phyloP scores from a whole-genome alignment of 2,888 invertebrate genomes.

The Lymantria dispar region DNA sequence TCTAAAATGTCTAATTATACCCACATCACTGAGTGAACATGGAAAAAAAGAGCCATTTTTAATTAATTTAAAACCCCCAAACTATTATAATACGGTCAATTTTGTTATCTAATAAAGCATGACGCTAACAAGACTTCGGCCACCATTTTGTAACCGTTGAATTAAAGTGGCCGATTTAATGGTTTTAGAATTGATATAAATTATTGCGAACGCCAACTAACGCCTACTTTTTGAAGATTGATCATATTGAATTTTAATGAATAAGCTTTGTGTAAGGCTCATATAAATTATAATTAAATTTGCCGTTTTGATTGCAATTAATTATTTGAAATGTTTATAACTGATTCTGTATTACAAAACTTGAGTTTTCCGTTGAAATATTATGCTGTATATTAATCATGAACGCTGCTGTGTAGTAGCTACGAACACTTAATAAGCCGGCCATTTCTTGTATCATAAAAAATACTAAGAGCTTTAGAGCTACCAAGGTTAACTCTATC shows the following conservation, averaged over 20 bases:
- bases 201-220: conserved; percentile 44
- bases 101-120: conserved; percentile 78
- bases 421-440: too few species aligned
- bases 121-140: conserved; percentile 65
- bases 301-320: conserved; percentile 25
- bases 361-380: too few species aligned
- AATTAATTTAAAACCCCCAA: conserved; percentile 77
- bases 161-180: conserved; percentile 44
- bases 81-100: conserved; percentile 79
- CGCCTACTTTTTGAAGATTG: conserved; percentile 40
- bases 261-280: conserved; percentile 16
- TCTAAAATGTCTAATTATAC: conserved; percentile 80
- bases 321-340: conserved; percentile 19
- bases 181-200: conserved; percentile 60
- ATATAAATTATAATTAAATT: conserved; percentile 26
- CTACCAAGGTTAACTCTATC: too few species aligned
- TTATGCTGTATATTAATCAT: neutral
- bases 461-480: too few species aligned
- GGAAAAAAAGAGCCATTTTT: conserved; percentile 71
- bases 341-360: conserved; percentile 2
- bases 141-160: conserved; percentile 64
- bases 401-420: too few species aligned
- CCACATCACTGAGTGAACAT: conserved; percentile 75
- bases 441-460: too few species aligned
- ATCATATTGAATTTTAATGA: conserved; percentile 29